Base-by-base conservation (phyloP, 2,113 vertebrate species). In the Hippocampus abdominalis region DNA sequence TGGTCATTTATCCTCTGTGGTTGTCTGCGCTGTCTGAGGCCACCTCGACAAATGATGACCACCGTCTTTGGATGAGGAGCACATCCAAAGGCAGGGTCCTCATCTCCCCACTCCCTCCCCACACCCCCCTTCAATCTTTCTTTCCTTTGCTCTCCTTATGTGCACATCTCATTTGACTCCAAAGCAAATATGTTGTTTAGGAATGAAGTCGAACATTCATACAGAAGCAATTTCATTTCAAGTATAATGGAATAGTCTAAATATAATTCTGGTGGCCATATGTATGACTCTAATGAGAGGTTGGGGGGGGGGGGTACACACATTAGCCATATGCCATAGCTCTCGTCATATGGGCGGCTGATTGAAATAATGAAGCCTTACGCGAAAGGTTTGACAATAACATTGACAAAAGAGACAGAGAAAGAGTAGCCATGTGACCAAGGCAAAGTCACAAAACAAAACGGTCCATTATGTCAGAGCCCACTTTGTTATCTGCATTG, bases 291-390 rank as follows among this genome's bases (percentile, higher is more conserved):
- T 68, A 46, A 69, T 57, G 66, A 32, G 29, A 32, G 29, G 29
- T 32, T 32, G 29, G 57, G 63, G 44, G 66, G 66, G 39, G 59
- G 74, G 67, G 70, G 67, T 61, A 75, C 79, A 78, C 56, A 67
- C 71, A 78, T 85, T 81, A 80, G 78, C 72, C 68, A 86, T 49
- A 82, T 79, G 78, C 67, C 83, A 56, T 63, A 80, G 76, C 76
- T 73, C 68, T 25, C 74, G 70, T 84, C 72, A 87, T 82, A 73
- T 57, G 40, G 63, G 80, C 71, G 80, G 84, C 86, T 85, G 89
- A 87, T 89, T 90, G 84, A 89, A 90, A 91, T 79, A 87, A 86
- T 82, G 88, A 87, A 80, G 81, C 74, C 70, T 75, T 61, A 73
- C 69, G 64, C 69, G 76, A 74, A 86, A 81, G 80, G 84, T 73